These are phyloP conservation scores for Orientallactaga sibirica DNA, from an alignment of 2,797 vertebrate genomes.

Conservation along the genomic window DNA sequence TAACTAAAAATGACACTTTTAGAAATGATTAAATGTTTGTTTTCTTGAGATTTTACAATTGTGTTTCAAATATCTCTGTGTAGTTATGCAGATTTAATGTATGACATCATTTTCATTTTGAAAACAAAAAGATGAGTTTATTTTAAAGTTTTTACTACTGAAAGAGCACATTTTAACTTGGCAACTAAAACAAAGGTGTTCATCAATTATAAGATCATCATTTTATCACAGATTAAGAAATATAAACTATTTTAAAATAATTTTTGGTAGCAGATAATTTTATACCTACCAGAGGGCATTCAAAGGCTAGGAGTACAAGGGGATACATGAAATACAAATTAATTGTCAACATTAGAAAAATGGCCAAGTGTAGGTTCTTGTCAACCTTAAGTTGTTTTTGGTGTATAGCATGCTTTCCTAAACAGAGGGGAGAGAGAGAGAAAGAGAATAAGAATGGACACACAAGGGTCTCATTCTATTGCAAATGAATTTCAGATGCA, in stretches of 20 bases:
- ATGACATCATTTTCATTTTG: not conserved
- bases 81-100: not conserved
- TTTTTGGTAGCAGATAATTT: not conserved
- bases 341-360: not conserved
- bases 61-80: not conserved
- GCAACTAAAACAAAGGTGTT: not conserved
- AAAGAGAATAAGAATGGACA: too few relatives aligned
- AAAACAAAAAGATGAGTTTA: not conserved
- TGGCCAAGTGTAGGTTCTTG: not conserved
- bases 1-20: not conserved
- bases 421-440: too few relatives aligned
- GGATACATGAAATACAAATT: not conserved
- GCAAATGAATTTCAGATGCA: too few relatives aligned
- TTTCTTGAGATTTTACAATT: not conserved
- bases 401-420: fast-evolving
- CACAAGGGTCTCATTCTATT: too few relatives aligned
- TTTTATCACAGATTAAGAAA: not conserved
- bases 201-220: not conserved
- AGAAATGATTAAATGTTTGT: not conserved
- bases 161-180: not conserved
- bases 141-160: not conserved
- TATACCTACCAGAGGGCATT: not conserved
- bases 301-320: not conserved
- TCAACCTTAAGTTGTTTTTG: conserved; percentile 8
- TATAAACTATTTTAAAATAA: not conserved